Conservation (phyloP, 2,797 vertebrate genomes). For the Prunella strophiata region DNA sequence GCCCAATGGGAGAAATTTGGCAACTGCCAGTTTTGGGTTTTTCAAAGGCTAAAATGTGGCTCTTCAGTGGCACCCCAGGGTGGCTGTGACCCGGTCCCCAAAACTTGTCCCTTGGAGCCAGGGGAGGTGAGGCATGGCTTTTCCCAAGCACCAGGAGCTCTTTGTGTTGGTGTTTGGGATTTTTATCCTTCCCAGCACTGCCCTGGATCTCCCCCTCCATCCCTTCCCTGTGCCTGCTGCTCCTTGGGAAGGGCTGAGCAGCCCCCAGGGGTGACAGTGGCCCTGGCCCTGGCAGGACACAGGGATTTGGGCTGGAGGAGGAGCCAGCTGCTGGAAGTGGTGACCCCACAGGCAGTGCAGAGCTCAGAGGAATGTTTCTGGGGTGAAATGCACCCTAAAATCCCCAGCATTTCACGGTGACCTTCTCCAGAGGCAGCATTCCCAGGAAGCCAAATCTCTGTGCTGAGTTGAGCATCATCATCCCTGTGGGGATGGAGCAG, state of each 20-base stretch:
- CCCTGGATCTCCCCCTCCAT: background rate
- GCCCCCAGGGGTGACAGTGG: background rate
- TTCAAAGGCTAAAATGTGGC: background rate
- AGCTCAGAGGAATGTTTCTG: background rate
- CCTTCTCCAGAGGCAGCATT: background rate
- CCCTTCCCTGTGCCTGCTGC: background rate
- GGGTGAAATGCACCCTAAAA: background rate
- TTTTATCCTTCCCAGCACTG: background rate
- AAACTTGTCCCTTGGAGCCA: background rate
- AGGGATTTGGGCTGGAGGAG: background rate
- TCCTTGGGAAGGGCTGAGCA: background rate
- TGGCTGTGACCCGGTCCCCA: accelerated
- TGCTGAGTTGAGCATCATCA: background rate
- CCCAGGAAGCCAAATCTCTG: background rate
- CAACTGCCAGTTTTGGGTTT: accelerated
- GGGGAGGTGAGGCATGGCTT: background rate
- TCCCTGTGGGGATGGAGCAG: background rate
- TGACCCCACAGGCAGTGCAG: accelerated
- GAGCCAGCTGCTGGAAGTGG: background rate
- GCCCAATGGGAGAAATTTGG: background rate
- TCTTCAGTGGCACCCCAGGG: background rate
- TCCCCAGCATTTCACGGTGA: background rate
- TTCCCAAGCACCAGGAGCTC: background rate
- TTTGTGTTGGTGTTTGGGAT: background rate
- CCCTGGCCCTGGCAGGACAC: background rate